Evolutionary conservation across 2,888 invertebrate genomes (phyloP), one percentile per base, ranked within the genome.

Genomic region (Dimorphilus gyrociliatus): DNA sequence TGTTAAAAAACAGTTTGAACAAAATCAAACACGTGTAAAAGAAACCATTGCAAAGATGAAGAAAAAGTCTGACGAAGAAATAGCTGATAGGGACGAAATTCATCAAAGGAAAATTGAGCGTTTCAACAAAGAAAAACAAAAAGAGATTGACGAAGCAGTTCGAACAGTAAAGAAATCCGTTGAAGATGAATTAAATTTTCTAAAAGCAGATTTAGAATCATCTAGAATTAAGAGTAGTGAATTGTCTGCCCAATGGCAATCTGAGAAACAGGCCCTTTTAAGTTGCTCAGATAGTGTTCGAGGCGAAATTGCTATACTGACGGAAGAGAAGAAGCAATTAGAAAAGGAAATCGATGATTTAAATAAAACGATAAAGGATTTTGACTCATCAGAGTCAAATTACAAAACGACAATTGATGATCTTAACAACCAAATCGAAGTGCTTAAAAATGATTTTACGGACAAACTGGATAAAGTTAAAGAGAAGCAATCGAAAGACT

Each of bases 41-140:
- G 35, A 32, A 7, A 40, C 37, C 16, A 42, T 53, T 30, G 43
- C 44, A 26, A 35, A 33, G 37, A 32, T 54, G 34, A 51, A 50
- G 33, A 49, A 49, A 16, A 38, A 40, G 18, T 50, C 49, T 35
- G 44, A 53, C 30, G 43, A 45, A 5, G 48, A 45, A 24, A 15
- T 49, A 12, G 43, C 45, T 27, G 47, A 48, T 25, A 50, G 52
- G 32, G 51, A 55, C 27, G 37, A 37, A 13, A 38, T 40, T n/a
- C 45, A 44, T 37, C 44, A 53, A 36, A 16, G 17, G 2, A 35
- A 39, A 29, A 14, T 39, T 13, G 30, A 41, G 23, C 48, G 53
- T 15, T 26, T 50, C 8, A 42, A 35, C 2, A 36, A 43, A 26
- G 46, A 51, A 41, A 49, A 48, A 19, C 35, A 37, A 8, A 33